Conservation (phyloP, 64 coral and sea anemone genomes). For the Actinia equina region DNA sequence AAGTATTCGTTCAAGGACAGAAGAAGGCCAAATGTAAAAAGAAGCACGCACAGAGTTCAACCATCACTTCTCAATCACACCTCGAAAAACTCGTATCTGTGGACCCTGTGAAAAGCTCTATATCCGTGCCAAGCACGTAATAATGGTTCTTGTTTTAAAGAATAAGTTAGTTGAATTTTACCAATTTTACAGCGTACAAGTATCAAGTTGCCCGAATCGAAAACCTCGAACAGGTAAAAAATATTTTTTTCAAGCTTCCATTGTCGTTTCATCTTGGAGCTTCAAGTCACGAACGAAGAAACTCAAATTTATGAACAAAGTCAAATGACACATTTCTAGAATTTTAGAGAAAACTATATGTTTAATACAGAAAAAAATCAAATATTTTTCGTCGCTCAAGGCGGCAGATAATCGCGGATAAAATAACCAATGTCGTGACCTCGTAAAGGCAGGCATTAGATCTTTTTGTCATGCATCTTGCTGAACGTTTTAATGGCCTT, state of each 20-base stretch:
- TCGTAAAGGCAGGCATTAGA: not conserved
- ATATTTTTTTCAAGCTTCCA: not conserved
- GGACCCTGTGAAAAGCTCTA: constrained; percentile 41
- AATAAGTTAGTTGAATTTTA: constrained; percentile 14
- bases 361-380: constrained; percentile 5
- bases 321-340: constrained; percentile 5
- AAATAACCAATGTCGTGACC: constrained; percentile 7
- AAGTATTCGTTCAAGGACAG: constrained; percentile 43
- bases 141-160: constrained; percentile 13
- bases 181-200: not conserved
- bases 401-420: not conserved
- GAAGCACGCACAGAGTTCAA: constrained; percentile 32
- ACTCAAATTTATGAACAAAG: not conserved
- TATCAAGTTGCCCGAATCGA: constrained; percentile 28
- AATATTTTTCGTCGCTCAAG: constrained; percentile 2
- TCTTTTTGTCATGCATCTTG: not conserved
- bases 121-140: constrained; percentile 45
- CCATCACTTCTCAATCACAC: constrained; percentile 12
- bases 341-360: constrained; percentile 16
- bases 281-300: constrained; percentile 3
- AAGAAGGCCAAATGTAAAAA: constrained; percentile 56
- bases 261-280: not conserved
- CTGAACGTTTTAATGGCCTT: not conserved
- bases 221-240: not conserved
- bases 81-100: constrained; percentile 16